phyloP scores from a whole-genome alignment of 2,797 vertebrate genomes.

The Aldrovandia affinis region DNA sequence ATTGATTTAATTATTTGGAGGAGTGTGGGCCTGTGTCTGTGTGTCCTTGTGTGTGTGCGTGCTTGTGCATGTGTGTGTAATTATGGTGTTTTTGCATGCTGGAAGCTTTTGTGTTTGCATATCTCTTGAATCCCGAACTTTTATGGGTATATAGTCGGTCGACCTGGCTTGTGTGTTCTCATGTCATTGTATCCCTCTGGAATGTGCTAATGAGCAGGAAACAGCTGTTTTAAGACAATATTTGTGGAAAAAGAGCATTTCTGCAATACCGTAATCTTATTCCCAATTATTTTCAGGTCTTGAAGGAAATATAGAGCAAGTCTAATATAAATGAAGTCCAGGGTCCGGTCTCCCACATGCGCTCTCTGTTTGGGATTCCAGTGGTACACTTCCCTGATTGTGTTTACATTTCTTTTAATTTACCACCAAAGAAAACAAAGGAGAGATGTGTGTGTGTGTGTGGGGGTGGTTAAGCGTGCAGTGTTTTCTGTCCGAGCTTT shows the following conservation, averaged over 20 bases:
- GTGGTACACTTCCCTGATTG: slow-evolving; percentile 29
- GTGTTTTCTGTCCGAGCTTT: slow-evolving; percentile 21
- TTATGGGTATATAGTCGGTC: slow-evolving; percentile 68
- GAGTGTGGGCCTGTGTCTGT: slow-evolving; percentile 36
- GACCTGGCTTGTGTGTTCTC: slow-evolving; percentile 64
- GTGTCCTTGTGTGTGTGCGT: slow-evolving; percentile 7
- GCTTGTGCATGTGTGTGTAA: slow-evolving; percentile 38
- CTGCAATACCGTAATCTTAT: slow-evolving; percentile 76
- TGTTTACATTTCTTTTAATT: slow-evolving; percentile 57
- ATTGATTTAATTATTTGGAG: not conserved
- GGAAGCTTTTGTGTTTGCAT: slow-evolving; percentile 46
- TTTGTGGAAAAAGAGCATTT: slow-evolving; percentile 63
- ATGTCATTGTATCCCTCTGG: slow-evolving; percentile 64
- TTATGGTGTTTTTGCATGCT: slow-evolving; percentile 17
- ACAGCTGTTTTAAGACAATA: slow-evolving; percentile 67
- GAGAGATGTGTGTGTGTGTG: slow-evolving; percentile 8
- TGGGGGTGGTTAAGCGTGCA: slow-evolving; percentile 35
- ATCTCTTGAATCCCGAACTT: slow-evolving; percentile 71
- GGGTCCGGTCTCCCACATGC: slow-evolving; percentile 24
- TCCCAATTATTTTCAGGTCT: slow-evolving; percentile 61
- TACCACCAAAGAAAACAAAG: slow-evolving; percentile 59
- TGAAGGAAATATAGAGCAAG: slow-evolving; percentile 45
- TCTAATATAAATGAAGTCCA: slow-evolving; percentile 21
- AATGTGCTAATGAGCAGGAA: slow-evolving; percentile 75
- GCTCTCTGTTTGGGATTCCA: slow-evolving; percentile 53